A percentile compares a stretch with the other conserved stretches of the same genome.
These are phyloP conservation scores for Holotrichia oblita DNA, from an alignment of 1,140 invertebrate genomes.

Conservation along the genomic window DNA sequence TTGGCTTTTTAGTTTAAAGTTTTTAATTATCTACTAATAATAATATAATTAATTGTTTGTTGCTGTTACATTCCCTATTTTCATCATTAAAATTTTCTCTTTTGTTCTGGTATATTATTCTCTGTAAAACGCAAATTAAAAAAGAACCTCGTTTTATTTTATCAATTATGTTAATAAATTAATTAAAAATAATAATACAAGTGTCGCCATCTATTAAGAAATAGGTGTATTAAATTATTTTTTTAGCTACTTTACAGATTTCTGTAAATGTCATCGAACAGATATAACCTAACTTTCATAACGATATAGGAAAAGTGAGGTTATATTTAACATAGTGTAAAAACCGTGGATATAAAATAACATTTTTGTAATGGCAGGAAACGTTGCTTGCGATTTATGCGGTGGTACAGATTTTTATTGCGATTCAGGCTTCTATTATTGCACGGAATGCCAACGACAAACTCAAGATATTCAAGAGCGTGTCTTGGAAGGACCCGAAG, in stretches of 20 bases:
- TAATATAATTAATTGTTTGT: not conserved
- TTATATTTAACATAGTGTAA: not conserved
- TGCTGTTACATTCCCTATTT: conserved; percentile 16
- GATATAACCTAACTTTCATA: too few relatives aligned
- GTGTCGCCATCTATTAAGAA: too few relatives aligned
- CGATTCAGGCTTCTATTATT: conserved; percentile 66
- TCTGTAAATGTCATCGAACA: too few relatives aligned
- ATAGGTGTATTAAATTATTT: too few relatives aligned
- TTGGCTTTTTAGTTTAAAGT: conserved; percentile 21
- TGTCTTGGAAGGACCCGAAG: conserved; percentile 48
- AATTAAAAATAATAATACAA: too few relatives aligned
- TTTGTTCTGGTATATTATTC: conserved; percentile 10
- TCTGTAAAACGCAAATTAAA: too few relatives aligned
- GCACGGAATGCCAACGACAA: conserved; percentile 65
- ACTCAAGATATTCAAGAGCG: conserved; percentile 63
- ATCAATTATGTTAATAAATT: too few relatives aligned
- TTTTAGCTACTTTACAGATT: too few relatives aligned
- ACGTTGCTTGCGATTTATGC: conserved; percentile 61
- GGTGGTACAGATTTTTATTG: conserved; percentile 62
- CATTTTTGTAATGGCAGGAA: not conserved
- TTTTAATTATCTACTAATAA: conserved; percentile 14
- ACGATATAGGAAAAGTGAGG: too few relatives aligned
- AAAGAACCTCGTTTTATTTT: too few relatives aligned
- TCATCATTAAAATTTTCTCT: not conserved
- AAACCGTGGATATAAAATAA: not conserved